A percentile compares a stretch with the other conserved stretches of the same genome.
These are phyloP conservation scores for Bicyclus anynana DNA, from an alignment of 1,140 invertebrate genomes.

Conservation along the genomic window DNA sequence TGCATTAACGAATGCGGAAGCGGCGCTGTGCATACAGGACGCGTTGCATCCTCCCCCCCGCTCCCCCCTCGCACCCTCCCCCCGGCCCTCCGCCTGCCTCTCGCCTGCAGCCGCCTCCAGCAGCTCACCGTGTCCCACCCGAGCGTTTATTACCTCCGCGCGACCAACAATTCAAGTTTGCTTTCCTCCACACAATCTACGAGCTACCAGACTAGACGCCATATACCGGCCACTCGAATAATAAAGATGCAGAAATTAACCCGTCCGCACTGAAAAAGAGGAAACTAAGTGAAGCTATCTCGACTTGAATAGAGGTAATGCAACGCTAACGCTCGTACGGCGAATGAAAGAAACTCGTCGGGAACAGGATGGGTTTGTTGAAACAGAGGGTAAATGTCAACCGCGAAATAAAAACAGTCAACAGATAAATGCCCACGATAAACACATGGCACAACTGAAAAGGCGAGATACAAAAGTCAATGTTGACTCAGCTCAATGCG, in stretches of 20 bases:
- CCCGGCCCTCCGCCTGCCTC: constrained; percentile 42
- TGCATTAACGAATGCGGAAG: constrained; percentile 77
- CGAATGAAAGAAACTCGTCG: constrained; percentile 73
- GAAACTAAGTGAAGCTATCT: constrained; percentile 77
- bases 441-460: constrained; percentile 67
- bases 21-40: constrained; percentile 73
- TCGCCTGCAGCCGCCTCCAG: constrained; percentile 63
- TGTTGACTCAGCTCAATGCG: constrained; percentile 44
- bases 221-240: constrained; percentile 71
- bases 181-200: constrained; percentile 74
- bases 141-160: constrained; percentile 73
- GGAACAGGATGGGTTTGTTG: constrained; percentile 57
- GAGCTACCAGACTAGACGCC: constrained; percentile 60
- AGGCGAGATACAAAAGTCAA: constrained; percentile 49
- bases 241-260: constrained; percentile 76
- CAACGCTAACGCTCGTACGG: constrained; percentile 61
- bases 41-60: constrained; percentile 54
- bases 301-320: constrained; percentile 71
- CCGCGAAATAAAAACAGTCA: constrained; percentile 75
- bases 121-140: constrained; percentile 61
- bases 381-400: constrained; percentile 74
- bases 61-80: constrained; percentile 31
- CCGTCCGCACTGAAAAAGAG: constrained; percentile 67
- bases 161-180: constrained; percentile 76
- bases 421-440: constrained; percentile 76